Percentiles rank a stretch among this genome's conserved stretches.
These are phyloP conservation scores for Poicephalus meyeri DNA, from an alignment of 2,113 vertebrate genomes.

Conservation along the genomic window DNA sequence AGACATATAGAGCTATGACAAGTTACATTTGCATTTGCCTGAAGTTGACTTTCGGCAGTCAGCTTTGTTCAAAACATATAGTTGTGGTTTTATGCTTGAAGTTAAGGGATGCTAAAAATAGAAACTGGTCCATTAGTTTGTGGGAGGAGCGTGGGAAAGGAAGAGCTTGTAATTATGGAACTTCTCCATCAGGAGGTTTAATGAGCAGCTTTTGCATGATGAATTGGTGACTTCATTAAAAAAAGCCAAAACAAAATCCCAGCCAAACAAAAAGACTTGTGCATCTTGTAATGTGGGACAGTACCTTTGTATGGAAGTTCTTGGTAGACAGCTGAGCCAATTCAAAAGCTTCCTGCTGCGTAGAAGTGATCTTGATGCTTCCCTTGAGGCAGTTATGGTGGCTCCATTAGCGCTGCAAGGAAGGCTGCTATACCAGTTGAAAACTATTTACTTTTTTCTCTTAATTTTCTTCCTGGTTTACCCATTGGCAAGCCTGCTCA, in stretches of 20 bases:
- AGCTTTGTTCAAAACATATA: fast-evolving
- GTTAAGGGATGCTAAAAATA: background rate
- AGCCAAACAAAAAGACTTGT: background rate
- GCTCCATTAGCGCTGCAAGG: background rate
- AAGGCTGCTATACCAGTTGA: background rate
- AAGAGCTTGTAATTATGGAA: background rate
- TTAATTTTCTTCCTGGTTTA: background rate
- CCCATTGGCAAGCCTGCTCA: background rate
- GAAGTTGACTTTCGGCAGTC: background rate
- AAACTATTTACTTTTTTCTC: background rate
- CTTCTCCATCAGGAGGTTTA: background rate
- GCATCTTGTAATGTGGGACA: background rate
- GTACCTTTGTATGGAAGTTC: background rate
- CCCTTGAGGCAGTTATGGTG: background rate
- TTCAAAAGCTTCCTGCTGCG: background rate
- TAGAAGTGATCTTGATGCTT: background rate
- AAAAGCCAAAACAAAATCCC: background rate
- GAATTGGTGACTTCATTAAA: background rate
- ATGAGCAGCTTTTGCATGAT: background rate
- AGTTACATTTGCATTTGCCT: background rate
- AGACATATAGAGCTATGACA: background rate
- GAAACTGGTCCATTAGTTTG: background rate
- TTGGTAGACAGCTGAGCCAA: background rate
- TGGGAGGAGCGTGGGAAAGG: background rate
- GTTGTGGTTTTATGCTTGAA: background rate